These are phyloP conservation scores for Lycocerus yunnanus DNA, from an alignment of 2,888 invertebrate species.

Conservation along the genomic window DNA sequence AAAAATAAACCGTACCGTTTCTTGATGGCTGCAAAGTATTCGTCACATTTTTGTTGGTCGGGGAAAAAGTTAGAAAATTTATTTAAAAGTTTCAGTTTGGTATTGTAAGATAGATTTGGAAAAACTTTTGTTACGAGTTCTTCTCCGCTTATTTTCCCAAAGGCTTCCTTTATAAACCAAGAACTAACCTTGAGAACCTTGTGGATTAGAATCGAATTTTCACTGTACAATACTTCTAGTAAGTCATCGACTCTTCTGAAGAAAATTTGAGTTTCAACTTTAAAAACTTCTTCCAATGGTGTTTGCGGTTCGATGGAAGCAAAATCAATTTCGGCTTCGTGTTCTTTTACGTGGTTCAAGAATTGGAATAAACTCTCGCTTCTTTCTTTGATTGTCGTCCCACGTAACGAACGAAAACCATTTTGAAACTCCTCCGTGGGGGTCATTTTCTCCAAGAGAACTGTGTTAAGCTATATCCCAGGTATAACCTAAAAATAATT, in stretches of 20 bases:
- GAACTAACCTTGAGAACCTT: constrained; percentile 20
- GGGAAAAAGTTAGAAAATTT: constrained; percentile 10
- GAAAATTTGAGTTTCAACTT: constrained; percentile 17
- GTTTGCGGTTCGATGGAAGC: constrained; percentile 11
- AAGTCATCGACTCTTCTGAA: constrained; percentile 11
- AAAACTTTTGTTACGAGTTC: constrained; percentile 19
- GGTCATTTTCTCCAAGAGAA: neutral
- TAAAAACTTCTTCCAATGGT: constrained; percentile 26
- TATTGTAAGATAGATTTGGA: constrained; percentile 16
- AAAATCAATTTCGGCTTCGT: constrained; percentile 4
- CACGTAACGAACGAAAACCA: constrained; percentile 9
- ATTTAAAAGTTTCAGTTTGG: constrained; percentile 20
- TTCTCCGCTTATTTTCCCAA: constrained; percentile 8
- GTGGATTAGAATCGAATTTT: constrained; percentile 14
- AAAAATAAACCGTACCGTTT: constrained; percentile 19
- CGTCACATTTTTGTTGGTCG: constrained; percentile 12
- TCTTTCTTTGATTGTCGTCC: constrained; percentile 11
- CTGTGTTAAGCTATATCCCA: neutral
- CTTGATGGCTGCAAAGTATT: constrained; percentile 18
- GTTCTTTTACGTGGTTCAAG: neutral
- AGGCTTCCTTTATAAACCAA: constrained; percentile 22
- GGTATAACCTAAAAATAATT: neutral
- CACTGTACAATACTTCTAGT: constrained; percentile 17
- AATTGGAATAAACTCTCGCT: constrained; percentile 17
- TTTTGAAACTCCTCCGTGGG: neutral